phyloP scores from a whole-genome alignment of 2,797 vertebrate species.

The Morus bassanus region DNA sequence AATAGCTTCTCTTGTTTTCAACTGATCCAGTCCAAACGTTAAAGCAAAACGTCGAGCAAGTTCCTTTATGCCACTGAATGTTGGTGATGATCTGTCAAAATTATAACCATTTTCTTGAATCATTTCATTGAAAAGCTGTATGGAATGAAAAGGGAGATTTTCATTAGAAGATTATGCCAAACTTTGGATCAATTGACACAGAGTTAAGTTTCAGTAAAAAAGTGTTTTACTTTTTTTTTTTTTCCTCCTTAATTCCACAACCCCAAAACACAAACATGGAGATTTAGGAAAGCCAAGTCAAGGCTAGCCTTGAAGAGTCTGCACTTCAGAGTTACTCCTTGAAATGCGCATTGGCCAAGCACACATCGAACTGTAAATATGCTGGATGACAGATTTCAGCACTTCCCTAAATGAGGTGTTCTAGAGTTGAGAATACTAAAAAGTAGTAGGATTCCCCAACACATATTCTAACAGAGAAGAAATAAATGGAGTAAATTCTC shows the following conservation, averaged over 20 bases:
- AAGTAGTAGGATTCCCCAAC: not conserved
- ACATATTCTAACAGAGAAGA: not conserved
- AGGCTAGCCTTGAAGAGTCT: not conserved
- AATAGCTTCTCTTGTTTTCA: constrained; percentile 98
- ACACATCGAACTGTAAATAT: not conserved
- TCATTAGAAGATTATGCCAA: not conserved
- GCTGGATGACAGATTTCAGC: not conserved
- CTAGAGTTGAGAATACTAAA: not conserved
- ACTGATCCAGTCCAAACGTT: constrained; percentile 96
- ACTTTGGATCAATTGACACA: not conserved
- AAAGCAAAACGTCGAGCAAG: constrained; percentile 97
- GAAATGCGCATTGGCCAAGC: not conserved
- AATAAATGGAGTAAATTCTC: not conserved
- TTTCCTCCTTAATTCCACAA: not conserved
- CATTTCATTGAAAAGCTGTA: constrained; percentile 97
- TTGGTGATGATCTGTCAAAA: constrained; percentile 95
- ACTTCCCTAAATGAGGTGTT: not conserved
- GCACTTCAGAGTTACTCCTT: not conserved
- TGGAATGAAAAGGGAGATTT: constrained; percentile 5
- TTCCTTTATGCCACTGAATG: constrained; percentile 98
- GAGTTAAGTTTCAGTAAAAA: not conserved
- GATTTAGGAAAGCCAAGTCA: not conserved
- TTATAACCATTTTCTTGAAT: constrained; percentile 95
- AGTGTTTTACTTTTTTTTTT: not conserved
- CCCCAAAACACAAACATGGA: not conserved